These are phyloP conservation scores for Phragmatobia fuliginosa DNA, from an alignment of 2,888 invertebrate genomes.

Conservation along the genomic window DNA sequence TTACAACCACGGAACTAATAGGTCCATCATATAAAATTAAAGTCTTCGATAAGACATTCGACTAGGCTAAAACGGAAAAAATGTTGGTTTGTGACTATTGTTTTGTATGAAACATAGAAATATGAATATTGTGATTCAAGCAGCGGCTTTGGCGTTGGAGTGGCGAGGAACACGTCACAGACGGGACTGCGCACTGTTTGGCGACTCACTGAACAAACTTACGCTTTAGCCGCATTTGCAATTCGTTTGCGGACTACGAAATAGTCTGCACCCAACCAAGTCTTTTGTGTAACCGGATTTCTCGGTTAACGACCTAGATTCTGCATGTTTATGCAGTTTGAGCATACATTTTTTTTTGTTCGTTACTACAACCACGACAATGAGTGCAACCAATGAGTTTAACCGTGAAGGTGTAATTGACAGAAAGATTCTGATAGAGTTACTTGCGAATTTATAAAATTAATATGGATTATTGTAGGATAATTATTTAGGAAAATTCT, in stretches of 20 bases:
- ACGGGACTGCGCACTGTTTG: slow-evolving; percentile 61
- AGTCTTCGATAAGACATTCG: too few species aligned
- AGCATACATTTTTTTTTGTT: slow-evolving; percentile 68
- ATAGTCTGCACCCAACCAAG: slow-evolving; percentile 73
- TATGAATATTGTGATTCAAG: slow-evolving; percentile 33
- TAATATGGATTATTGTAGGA: too few species aligned
- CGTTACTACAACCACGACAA: too few species aligned
- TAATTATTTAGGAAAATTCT: too few species aligned
- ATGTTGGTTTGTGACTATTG: background rate
- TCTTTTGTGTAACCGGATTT: slow-evolving; percentile 80
- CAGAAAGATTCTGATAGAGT: too few species aligned
- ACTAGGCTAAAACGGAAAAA: background rate
- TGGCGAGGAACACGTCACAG: slow-evolving; percentile 23
- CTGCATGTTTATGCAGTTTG: slow-evolving; percentile 75
- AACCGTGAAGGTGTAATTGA: too few species aligned
- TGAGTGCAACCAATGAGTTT: too few species aligned
- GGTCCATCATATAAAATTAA: too few species aligned
- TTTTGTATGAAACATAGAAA: slow-evolving; percentile 9
- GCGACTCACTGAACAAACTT: slow-evolving; percentile 73
- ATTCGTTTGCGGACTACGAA: slow-evolving; percentile 77
- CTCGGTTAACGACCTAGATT: slow-evolving; percentile 77
- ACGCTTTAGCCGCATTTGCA: slow-evolving; percentile 71
- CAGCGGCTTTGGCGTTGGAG: slow-evolving; percentile 4
- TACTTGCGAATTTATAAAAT: too few species aligned
- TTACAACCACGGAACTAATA: too few species aligned